phyloP scores from a whole-genome alignment of 2,888 invertebrate species.

The Oscheius onirici region DNA sequence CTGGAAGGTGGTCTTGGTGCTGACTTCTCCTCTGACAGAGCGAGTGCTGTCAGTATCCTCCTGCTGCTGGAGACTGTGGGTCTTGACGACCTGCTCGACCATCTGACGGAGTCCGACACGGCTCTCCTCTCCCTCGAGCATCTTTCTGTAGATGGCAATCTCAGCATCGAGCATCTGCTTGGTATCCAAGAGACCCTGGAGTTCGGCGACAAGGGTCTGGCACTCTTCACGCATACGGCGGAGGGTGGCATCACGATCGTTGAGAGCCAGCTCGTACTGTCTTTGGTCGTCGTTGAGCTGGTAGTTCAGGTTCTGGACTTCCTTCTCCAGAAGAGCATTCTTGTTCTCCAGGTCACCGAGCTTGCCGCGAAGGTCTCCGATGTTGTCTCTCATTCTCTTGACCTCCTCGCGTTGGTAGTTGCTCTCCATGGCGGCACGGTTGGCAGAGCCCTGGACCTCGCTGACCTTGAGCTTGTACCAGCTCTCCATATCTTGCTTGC shows the following conservation, averaged over 20 bases:
- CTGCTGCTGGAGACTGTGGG: conserved; percentile 71
- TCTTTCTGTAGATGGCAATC: conserved; percentile 76
- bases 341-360: conserved; percentile 61
- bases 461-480: conserved; percentile 75
- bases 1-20: conserved; percentile 76
- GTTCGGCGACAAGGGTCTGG: conserved; percentile 72
- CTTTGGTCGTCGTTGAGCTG: conserved; percentile 74
- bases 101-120: conserved; percentile 63
- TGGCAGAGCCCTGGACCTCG: conserved; percentile 71
- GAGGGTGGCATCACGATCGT: conserved; percentile 71
- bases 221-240: conserved; percentile 72
- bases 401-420: conserved; percentile 74
- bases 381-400: conserved; percentile 55
- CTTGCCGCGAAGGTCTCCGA: conserved; percentile 52
- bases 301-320: conserved; percentile 70
- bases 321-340: conserved; percentile 61
- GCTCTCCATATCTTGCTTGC: conserved; percentile 74
- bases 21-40: conserved; percentile 71
- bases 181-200: conserved; percentile 73
- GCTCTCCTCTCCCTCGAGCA: conserved; percentile 76
- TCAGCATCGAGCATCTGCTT: conserved; percentile 76
- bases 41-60: conserved; percentile 71
- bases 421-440: conserved; percentile 74
- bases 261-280: conserved; percentile 72
- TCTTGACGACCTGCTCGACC: conserved; percentile 72